Base-by-base conservation (phyloP, 2,797 vertebrate genomes). In the Chelonia mydas region DNA sequence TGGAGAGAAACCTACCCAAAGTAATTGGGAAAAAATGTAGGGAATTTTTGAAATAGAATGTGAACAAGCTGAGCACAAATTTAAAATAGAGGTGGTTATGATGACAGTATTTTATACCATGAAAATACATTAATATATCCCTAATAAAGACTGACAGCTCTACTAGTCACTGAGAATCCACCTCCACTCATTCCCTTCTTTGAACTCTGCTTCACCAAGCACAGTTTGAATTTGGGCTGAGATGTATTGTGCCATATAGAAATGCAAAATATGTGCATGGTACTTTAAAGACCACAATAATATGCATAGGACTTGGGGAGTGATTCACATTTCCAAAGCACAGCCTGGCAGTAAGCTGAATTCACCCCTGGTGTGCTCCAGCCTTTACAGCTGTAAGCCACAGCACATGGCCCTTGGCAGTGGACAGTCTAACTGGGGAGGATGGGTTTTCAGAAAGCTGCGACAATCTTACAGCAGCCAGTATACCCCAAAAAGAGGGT, bases 1-100 rank as follows among this genome's bases (percentile, higher is more conserved):
- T 16, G 5, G 59, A 93, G 85, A 83, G 68, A 84, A 65, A 81
- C 88, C 89, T 83, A 93, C 87, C 82, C 59, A 87, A 81, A 86
- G n/a, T 19, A 57, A 92, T 45, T 93, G 85, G 83, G 82, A 77
- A 15, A 84, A 41, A 83, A 79, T 28, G 0, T 15, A 41, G 27
- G 57, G 77, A 78, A 45, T 31, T 53, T 11, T 19, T 33, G 86
- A 81, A 83, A n/a, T 49, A 25, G 78, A 25, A 27, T 1, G 37
- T 33, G 41, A 45, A 51, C 88, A 68, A 92, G 50, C 72, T 1
- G 76, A 92, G 86, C 61, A 50, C 27, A 3, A 28, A 12, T 90
- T 97, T 96, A 74, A n/a, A 74, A 45, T 6, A 61, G 53, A 54
- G 57, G n/a, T 53, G 49, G 37, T 85, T 91, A 61, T 65, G 65